Evolutionary conservation across 2,797 vertebrate species (phyloP), one percentile per base, ranked within the genome.

Genomic region (Florisuga fusca): DNA sequence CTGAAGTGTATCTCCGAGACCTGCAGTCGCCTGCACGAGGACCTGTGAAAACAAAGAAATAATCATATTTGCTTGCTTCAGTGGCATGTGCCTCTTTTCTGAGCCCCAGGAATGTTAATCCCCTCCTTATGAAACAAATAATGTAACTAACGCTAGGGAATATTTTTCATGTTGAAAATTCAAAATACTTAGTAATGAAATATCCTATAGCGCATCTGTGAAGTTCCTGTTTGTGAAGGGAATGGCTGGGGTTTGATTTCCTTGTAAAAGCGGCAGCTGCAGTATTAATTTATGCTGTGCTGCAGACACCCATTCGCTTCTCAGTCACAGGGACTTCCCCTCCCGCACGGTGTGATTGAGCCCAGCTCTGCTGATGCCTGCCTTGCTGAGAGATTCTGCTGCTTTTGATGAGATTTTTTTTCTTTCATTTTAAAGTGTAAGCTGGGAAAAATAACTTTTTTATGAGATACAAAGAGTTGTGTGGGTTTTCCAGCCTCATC

Each of bases 41-140:
- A 97, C 95, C 94, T 95, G 84, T 92, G 92, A 96, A 96, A 95
- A 87, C 85, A 94, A 98, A 96, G 94, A 97, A 96, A 93, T 94
- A 95, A 96, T 95, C 75, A 90, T 94, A 96, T 97, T 97, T 97
- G 81, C 91, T 96, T 95, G 89, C 91, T 94, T 95, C 41, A 23
- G 84, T 94, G 92, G 90, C 84, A 78, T 71, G 51, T 72, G 77
- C 50, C 64, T 96, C 85, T 96, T 91, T 95, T 74, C 92, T 61
- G 48, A 93, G 77, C 81, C 12, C 38, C 82, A 61, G 94, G 94
- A 97, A 96, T 58, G 54, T 96, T 97, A 95, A 95, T 97, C 83
- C 91, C 75, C 86, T 95, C 94, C 83, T 94, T 90, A 46, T 79
- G 95, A 97, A 96, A 94, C 90, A 94, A 94, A 96, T 84, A 88